Conservation (phyloP, 2,113 vertebrate species). For the Ptychochromis oligacanthus region DNA sequence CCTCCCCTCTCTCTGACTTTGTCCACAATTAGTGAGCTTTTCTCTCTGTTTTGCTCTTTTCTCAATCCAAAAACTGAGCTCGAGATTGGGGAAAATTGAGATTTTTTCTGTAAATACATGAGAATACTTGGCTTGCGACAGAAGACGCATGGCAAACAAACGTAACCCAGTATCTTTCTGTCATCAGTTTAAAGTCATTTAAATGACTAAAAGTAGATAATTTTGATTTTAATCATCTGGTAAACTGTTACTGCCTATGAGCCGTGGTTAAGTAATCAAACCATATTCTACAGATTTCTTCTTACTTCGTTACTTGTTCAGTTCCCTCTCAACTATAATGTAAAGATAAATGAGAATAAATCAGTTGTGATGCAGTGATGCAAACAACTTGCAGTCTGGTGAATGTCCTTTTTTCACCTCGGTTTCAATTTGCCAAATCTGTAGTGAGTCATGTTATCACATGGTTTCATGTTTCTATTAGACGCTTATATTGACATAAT, state of each 20-base stretch:
- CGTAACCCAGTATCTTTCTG: background rate
- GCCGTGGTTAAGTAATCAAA: background rate
- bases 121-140: background rate
- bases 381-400: background rate
- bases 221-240: background rate
- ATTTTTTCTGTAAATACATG: background rate
- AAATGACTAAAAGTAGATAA: no score
- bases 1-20: background rate
- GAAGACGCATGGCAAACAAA: background rate
- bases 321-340: background rate
- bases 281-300: background rate
- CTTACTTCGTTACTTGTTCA: background rate
- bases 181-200: background rate
- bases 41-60: background rate
- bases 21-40: background rate
- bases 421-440: background rate
- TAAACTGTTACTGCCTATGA: background rate
- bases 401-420: rapidly evolving
- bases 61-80: background rate
- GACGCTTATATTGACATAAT: background rate
- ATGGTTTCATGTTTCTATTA: background rate
- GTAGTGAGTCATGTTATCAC: background rate
- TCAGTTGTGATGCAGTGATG: background rate
- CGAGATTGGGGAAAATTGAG: no score
- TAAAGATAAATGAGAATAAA: background rate